Percentiles rank a stretch among this genome's conserved stretches.
These are phyloP conservation scores for Cremastinae sp. DNA, from an alignment of 2,888 invertebrate species.

Conservation along the genomic window DNA sequence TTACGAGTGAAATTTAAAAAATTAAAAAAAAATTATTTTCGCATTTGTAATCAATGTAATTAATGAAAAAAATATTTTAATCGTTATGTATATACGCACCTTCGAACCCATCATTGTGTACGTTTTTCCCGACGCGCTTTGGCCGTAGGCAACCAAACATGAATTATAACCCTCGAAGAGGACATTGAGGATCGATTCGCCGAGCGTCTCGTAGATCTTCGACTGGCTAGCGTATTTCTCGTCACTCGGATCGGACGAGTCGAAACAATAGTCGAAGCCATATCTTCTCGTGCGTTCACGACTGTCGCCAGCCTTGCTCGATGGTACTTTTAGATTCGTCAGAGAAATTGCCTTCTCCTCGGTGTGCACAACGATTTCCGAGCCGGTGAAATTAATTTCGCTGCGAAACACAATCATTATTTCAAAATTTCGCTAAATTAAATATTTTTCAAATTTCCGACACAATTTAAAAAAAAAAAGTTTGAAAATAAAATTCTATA, in stretches of 20 bases:
- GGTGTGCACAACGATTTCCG: conserved; percentile 71
- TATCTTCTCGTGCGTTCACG: conserved; percentile 84
- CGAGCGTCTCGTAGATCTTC: conserved; percentile 86
- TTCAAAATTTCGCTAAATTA: too few species aligned
- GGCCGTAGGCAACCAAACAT: conserved; percentile 88
- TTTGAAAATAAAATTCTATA: not conserved
- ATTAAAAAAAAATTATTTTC: not conserved
- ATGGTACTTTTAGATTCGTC: conserved; percentile 82
- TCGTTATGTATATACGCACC: too few species aligned
- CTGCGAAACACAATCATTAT: conserved; percentile 67
- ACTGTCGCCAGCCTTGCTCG: conserved; percentile 86
- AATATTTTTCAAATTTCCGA: not conserved
- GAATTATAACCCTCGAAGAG: conserved; percentile 85
- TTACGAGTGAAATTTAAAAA: conserved; percentile 54
- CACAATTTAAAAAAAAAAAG: conserved; percentile 1
- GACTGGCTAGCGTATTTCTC: conserved; percentile 82
- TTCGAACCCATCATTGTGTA: conserved; percentile 88
- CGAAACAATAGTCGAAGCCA: conserved; percentile 85
- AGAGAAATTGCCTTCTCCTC: conserved; percentile 68
- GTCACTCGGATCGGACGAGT: conserved; percentile 81
- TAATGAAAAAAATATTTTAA: too few species aligned
- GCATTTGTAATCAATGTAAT: too few species aligned
- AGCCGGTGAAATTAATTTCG: conserved; percentile 71
- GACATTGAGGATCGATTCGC: conserved; percentile 84
- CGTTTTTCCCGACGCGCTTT: conserved; percentile 89